Evolutionary conservation across 2,797 vertebrate genomes (phyloP), one percentile per base, ranked within the genome.

Genomic region (Tarsius wallacei): DNA sequence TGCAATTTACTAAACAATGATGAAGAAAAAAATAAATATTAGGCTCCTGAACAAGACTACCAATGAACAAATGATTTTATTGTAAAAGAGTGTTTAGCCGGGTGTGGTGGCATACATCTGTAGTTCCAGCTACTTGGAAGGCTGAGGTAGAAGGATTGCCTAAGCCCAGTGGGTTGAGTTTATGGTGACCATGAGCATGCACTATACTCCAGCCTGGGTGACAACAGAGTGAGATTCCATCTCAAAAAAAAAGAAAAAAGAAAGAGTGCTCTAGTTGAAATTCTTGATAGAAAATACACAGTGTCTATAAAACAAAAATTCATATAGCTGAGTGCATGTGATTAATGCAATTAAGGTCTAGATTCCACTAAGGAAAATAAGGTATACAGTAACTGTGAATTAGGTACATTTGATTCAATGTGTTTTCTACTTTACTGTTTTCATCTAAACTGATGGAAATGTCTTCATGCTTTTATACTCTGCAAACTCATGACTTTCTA

Each of bases 21-120:
- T 28, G 0, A 47, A 91, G 61, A 51, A 89, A 91, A 66, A 68
- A 68, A 77, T 3, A 66, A 59, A 82, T n/a, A 36, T 80, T 82
- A 61, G 22, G 1, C 16, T 87, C 6, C 31, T 57, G 33, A 68
- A 51, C 4, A 53, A 89, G 21, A 14, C 0, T 83, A 33, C 15
- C 64, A 59, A 12, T 16, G 73, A 81, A 92, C 74, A 97, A 28
- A n/a, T 59, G 1, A 57, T 94, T 97, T 93, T 90, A 91, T 97
- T 95, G 73, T 61, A 89, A 92, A 97, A 94, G 28, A 93, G 28
- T 83, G 71, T 17, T 89, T 42, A 42, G 42, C 42, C 5, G 4
- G 42, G 42, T 42, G 42, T 42, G 42, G 42, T 42, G 42, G 42
- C 42, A 42, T 42, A 42, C 42, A 42, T 42, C 42, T 42, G 42